Evolutionary conservation across 2,888 invertebrate genomes (phyloP).

Genomic region (Andrena camellia): DNA sequence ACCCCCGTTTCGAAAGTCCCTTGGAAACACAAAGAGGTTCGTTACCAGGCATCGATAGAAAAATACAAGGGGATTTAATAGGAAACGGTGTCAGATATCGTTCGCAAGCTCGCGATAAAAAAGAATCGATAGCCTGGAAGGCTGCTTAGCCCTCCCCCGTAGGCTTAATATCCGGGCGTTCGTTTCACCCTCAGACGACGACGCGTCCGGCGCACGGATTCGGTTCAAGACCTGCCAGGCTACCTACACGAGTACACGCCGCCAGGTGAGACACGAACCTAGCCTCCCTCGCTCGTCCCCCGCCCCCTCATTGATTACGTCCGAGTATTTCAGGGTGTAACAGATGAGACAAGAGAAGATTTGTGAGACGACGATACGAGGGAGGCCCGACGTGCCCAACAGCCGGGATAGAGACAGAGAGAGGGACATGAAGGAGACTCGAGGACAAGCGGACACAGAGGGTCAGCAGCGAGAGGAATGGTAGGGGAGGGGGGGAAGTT

Average conservation of each 20-base stretch:
- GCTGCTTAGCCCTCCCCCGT: slow-evolving; percentile 31
- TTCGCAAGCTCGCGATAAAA: neutral
- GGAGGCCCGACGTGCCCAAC: slow-evolving; percentile 30
- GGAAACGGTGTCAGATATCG: neutral
- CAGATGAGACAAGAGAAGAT: slow-evolving; percentile 73
- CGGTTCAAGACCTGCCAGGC: slow-evolving; percentile 42
- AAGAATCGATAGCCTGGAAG: slow-evolving; percentile 33
- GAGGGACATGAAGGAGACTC: slow-evolving; percentile 35
- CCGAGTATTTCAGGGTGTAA: slow-evolving; percentile 71
- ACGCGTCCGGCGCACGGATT: slow-evolving; percentile 40
- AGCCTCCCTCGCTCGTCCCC: slow-evolving; percentile 17
- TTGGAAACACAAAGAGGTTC: no score
- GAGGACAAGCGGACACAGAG: slow-evolving; percentile 39
- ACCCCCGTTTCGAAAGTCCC: no score
- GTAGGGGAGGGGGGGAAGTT: slow-evolving; percentile 37
- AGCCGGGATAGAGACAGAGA: slow-evolving; percentile 24
- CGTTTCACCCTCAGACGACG: slow-evolving; percentile 30
- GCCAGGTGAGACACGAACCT: slow-evolving; percentile 60
- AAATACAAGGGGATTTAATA: neutral
- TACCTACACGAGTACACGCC: slow-evolving; percentile 45
- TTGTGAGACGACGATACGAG: slow-evolving; percentile 68
- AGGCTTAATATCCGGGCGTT: slow-evolving; percentile 49
- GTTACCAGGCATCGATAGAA: no score
- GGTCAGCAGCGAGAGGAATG: slow-evolving; percentile 14
- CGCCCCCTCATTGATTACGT: slow-evolving; percentile 70